Percentiles rank a stretch among this genome's conserved stretches.
Evolutionary conservation across 2,888 invertebrate genomes (phyloP).

Genomic region (Melitaea athalia): DNA sequence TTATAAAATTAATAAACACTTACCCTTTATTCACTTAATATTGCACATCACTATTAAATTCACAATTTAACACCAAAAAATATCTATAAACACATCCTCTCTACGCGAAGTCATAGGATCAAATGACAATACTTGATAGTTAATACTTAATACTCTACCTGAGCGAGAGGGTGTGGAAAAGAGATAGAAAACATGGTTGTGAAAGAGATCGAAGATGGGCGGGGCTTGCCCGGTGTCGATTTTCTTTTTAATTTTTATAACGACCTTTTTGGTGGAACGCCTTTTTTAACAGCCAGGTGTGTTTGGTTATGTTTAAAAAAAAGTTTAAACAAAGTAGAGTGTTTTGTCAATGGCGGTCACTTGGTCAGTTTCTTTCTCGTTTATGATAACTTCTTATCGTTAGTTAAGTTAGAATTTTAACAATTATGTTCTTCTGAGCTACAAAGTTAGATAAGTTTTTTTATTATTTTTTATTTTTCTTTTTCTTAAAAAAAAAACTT

Average conservation of each 20-base stretch:
- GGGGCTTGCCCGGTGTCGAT: constrained; percentile 49
- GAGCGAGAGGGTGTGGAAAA: constrained; percentile 48
- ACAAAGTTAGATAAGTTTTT: no score
- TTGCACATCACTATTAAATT: constrained; percentile 31
- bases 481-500: no score
- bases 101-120: constrained; percentile 59
- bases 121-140: constrained; percentile 61
- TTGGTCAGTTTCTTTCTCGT: no score
- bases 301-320: constrained; percentile 20
- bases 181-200: constrained; percentile 26
- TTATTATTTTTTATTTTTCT: no score
- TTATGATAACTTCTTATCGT: no score
- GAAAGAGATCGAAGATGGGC: constrained; percentile 51
- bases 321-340: no score
- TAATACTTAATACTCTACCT: constrained; percentile 54
- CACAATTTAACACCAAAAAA: constrained; percentile 37
- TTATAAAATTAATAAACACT: background rate
- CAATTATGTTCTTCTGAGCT: no score
- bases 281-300: constrained; percentile 43
- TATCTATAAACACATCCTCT: constrained; percentile 64
- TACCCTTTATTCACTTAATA: constrained; percentile 23
- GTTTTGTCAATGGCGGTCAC: no score
- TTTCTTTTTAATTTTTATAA: constrained; percentile 41
- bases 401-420: no score
- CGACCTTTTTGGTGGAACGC: constrained; percentile 36